phyloP scores from a whole-genome alignment of 2,113 vertebrate species.

The Cynocephalus volans region DNA sequence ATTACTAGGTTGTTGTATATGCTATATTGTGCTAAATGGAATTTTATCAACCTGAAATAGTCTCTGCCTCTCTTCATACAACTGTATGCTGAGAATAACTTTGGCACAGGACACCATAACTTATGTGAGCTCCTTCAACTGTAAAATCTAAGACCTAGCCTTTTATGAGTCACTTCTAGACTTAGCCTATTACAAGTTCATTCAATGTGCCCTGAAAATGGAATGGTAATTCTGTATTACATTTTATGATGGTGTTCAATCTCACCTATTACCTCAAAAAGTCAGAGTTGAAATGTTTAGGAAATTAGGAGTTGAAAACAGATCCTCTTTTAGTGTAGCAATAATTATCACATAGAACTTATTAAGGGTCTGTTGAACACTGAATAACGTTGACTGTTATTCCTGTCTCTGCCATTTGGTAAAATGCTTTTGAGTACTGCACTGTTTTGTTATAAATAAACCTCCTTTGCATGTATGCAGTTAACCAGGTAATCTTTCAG shows the following conservation, averaged over 20 bases:
- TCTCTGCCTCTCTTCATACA: conserved; percentile 10
- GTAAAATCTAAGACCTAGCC: conserved; percentile 41
- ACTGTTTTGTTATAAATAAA: not conserved
- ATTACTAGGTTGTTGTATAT: not conserved
- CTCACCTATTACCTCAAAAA: conserved; percentile 56
- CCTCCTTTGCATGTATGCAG: not conserved
- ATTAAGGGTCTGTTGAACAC: not conserved
- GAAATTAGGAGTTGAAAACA: conserved; percentile 70
- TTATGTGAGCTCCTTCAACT: conserved; percentile 61
- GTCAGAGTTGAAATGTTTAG: conserved; percentile 68
- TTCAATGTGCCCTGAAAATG: conserved; percentile 50
- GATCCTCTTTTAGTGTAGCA: conserved; percentile 36
- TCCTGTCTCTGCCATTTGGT: not conserved
- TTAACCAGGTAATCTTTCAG: not conserved
- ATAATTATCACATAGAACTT: conserved; percentile 47
- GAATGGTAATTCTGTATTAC: conserved; percentile 58
- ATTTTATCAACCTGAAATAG: conserved; percentile 15
- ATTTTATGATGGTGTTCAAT: conserved; percentile 63
- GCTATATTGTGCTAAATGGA: not conserved
- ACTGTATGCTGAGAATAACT: conserved; percentile 44
- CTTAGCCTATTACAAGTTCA: conserved; percentile 50
- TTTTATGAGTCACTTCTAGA: conserved; percentile 63
- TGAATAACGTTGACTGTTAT: not conserved
- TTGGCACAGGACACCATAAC: not conserved
- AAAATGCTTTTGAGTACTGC: not conserved